Conservation (phyloP, 1,140 invertebrate genomes). For the Apis florea region DNA sequence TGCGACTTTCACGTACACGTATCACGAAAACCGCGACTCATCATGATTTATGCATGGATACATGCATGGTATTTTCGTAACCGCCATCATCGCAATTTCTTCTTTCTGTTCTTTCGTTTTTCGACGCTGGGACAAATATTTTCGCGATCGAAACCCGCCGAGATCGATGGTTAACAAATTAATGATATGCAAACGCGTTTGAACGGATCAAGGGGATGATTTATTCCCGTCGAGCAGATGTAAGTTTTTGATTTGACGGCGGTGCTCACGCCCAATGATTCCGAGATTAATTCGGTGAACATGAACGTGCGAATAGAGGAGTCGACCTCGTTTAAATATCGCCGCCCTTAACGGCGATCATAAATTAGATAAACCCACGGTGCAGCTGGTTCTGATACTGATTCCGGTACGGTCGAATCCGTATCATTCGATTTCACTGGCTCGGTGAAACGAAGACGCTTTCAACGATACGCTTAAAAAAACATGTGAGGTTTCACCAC, state of each 20-base stretch:
- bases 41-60: conserved; percentile 56
- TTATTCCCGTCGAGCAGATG: conserved; percentile 55
- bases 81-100: conserved; percentile 1
- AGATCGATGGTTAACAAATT: conserved; percentile 59
- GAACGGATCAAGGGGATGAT: conserved; percentile 56
- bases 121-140: not conserved
- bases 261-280: conserved; percentile 41
- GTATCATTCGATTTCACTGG: not conserved
- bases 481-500: no score
- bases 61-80: conserved; percentile 10
- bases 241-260: conserved; percentile 47
- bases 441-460: not conserved
- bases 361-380: conserved; percentile 42
- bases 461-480: no score
- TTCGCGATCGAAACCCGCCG: not conserved
- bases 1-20: conserved; percentile 48
- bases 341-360: conserved; percentile 25
- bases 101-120: not conserved
- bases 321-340: conserved; percentile 23
- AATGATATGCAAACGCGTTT: conserved; percentile 61
- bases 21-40: conserved; percentile 42
- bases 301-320: conserved; percentile 36
- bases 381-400: conserved; percentile 30
- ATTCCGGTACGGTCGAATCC: not conserved
- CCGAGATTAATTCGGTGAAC: conserved; percentile 52